Percentiles rank a stretch among this genome's conserved stretches.
Conservation (phyloP, 2,113 vertebrate species). For the Crotalus horridus region DNA sequence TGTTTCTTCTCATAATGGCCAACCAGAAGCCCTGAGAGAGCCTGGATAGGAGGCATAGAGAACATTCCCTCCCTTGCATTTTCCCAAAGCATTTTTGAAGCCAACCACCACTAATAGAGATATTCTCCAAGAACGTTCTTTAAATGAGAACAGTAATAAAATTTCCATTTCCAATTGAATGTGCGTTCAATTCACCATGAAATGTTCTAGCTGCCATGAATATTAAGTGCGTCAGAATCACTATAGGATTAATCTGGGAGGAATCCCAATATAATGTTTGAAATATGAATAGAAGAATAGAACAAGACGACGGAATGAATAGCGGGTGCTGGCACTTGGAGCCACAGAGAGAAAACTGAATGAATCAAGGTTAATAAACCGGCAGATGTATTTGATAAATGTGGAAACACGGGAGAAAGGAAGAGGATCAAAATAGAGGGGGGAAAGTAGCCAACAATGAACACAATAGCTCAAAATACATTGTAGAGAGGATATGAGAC, state of each 20-base stretch:
- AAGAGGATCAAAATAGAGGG: neutral
- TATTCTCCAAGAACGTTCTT: neutral
- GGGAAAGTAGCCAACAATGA: neutral
- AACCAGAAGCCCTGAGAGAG: neutral
- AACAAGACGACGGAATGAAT: neutral
- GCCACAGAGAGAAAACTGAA: neutral
- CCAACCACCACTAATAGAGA: neutral
- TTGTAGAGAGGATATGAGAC: neutral
- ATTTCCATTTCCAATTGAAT: constrained; percentile 81
- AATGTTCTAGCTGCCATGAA: constrained; percentile 80
- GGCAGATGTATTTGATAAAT: neutral
- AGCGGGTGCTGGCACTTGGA: neutral
- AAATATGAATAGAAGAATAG: fast-evolving
- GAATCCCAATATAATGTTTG: constrained; percentile 32
- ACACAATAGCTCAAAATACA: neutral
- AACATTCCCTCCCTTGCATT: neutral
- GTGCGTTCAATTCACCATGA: constrained; percentile 78
- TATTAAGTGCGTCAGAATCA: constrained; percentile 70
- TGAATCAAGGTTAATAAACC: neutral
- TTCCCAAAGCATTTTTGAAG: neutral
- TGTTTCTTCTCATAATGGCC: neutral
- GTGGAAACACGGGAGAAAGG: too few relatives aligned
- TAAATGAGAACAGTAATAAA: constrained; percentile 79
- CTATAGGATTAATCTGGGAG: constrained; percentile 58
- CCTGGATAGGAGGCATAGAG: neutral